Evolutionary conservation across 2,797 vertebrate genomes (phyloP), one percentile per base, ranked within the genome.

Genomic region (Girardinus metallicus): DNA sequence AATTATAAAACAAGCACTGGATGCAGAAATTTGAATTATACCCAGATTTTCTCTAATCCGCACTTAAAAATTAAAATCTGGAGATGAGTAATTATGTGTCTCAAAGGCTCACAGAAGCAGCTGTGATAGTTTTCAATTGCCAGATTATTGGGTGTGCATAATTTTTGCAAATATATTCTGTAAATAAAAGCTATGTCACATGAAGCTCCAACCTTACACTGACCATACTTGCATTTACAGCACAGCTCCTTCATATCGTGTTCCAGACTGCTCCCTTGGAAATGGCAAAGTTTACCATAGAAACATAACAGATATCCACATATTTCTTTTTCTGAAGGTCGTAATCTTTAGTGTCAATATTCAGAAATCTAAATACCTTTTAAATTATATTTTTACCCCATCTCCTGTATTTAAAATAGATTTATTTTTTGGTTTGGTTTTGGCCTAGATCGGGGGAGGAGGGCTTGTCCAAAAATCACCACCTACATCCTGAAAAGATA

Each of bases 201-300:
- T 64, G 31, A 36, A 64, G 34, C 18, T 13, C 29, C 57, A 62
- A 62, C 13, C 13, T 18, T 2, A 62, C 15, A 34, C 13, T 18
- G 31, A 34, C 15, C 21, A 31, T 31, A 31, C 29, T 16, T 62
- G 5, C 34, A 34, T 62, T 18, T 62, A 16, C 15, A 62, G 7
- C 29, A 34, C 13, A 64, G 15, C 5, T 62, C 29, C 29, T 62
- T 31, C n/a, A 31, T 31, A 16, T 64, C 82, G 82, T 76, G 66
- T 36, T 41, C 53, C 23, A 12, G 53, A n/a, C 55, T 57, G 10
- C 15, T 34, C 29, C 29, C 5, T 31, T 36, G 15, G 15, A 16
- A 29, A 31, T 31, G 12, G 2, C 16, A 62, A 62, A 34, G 16
- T 23, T 41, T 44, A n/a, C 13, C 13, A 44, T 39, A 12, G 0